These are phyloP conservation scores for Philopedon plagiatum DNA, from an alignment of 2,888 invertebrate species.

Conservation along the genomic window DNA sequence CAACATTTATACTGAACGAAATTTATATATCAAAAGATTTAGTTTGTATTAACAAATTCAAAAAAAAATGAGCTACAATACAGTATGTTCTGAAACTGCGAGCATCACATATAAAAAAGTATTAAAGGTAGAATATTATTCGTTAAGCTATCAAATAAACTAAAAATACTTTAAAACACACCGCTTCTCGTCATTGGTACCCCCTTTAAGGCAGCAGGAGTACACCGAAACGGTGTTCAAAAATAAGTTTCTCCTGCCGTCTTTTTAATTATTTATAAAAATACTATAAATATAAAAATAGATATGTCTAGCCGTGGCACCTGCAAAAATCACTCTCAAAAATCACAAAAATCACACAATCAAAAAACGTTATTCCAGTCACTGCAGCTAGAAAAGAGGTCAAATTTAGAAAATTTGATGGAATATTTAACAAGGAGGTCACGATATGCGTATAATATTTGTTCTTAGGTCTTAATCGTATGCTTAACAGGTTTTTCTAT, in stretches of 20 bases:
- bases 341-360: conserved; percentile 59
- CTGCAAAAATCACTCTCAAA: conserved; percentile 69
- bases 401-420: conserved; percentile 5
- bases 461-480: no score
- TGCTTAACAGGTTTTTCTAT: no score
- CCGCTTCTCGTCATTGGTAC: conserved; percentile 48
- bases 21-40: no score
- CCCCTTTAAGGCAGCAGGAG: conserved; percentile 38
- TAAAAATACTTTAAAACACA: conserved; percentile 60
- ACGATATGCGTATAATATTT: no score
- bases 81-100: no score
- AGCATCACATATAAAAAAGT: no score
- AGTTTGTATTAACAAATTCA: no score
- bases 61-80: no score
- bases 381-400: neutral
- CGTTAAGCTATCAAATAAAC: neutral
- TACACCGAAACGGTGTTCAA: conserved; percentile 67
- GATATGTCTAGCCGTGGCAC: conserved; percentile 57
- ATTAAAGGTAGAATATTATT: no score
- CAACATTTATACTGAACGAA: no score
- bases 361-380: conserved; percentile 54
- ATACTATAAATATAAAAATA: conserved; percentile 51
- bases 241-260: conserved; percentile 56
- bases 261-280: conserved; percentile 30
- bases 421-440: no score